Percentiles rank a stretch among this genome's conserved stretches.
Conservation (phyloP, 2,113 vertebrate species). For the Lophotis ruficrista region DNA sequence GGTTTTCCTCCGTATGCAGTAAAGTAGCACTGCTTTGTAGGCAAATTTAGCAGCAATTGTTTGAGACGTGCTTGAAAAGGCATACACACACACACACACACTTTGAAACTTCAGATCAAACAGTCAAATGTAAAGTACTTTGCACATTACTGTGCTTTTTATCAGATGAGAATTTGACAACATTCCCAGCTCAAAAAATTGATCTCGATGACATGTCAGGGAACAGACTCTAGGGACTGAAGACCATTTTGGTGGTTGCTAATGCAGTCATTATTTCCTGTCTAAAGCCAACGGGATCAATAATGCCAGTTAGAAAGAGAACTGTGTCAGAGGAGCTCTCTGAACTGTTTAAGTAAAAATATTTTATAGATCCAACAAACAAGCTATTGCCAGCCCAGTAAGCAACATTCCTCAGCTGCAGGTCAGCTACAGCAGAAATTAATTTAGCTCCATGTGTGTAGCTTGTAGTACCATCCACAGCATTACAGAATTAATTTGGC, state of each 20-base stretch:
- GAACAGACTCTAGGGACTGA: background rate
- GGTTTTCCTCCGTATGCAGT: background rate
- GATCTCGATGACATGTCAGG: background rate
- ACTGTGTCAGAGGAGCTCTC: background rate
- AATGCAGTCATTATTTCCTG: slow-evolving; percentile 38
- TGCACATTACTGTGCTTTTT: background rate
- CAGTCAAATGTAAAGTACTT: background rate
- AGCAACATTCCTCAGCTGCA: background rate
- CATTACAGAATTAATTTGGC: background rate
- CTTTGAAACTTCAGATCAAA: background rate
- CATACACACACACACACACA: too few relatives aligned
- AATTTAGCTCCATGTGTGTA: background rate
- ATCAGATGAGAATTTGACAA: background rate
- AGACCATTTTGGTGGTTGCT: background rate
- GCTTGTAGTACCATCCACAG: background rate
- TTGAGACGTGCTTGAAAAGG: background rate
- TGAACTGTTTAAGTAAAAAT: background rate
- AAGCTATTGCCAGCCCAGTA: background rate
- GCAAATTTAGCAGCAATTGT: background rate
- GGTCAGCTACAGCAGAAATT: background rate
- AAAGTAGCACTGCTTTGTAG: background rate
- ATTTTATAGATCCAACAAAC: slow-evolving; percentile 24
- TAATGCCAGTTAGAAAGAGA: slow-evolving; percentile 32
- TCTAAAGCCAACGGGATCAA: slow-evolving; percentile 6
- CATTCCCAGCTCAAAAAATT: background rate